Evolutionary conservation across 2,113 vertebrate species (phyloP), one percentile per base, ranked within the genome.

Genomic region (Cromileptes altivelis): DNA sequence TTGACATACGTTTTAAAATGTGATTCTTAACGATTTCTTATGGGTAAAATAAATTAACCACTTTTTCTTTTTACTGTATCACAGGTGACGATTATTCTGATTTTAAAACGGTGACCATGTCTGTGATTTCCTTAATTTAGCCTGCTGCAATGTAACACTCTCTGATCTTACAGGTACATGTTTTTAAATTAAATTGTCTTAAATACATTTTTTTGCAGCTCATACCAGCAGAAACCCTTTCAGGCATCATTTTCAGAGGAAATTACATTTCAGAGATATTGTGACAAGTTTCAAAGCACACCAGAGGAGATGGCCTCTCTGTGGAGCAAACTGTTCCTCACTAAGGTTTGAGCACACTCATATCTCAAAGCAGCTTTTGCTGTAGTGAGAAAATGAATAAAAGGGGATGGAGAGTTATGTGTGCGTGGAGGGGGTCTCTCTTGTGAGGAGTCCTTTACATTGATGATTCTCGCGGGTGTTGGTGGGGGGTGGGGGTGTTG

Each of bases 361-460:
- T 73, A 78, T 86, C 81, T 86, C 78, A 87, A 76, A 89, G 67
- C 76, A 49, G 80, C 68, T 92, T 86, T 85, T 89, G 83, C 88
- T 87, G 85, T 81, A 75, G 85, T 84, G 88, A 89, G 75, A 85
- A 92, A 90, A 91, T 73, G 70, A 91, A 88, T 89, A 84, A 77
- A 88, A 81, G 49, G 30, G 55, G 74, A 77, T 68, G 71, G 47
- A 62, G 84, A 75, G 84, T 85, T 82, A 60, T 71, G 74, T 88
- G 89, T 86, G 81, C 30, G 11, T 85, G 75, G 50, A 67, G 42
- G 85, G 81, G 84, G 71, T 79, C 74, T 90, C 85, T 88, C 86
- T 80, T 25, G 82, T 83, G 82, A 91, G 81, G 86, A 86, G 79
- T 88, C 88, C 86, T 88, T 88, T 90, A 85, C 84, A 81, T 78